Evolutionary conservation across 2,113 vertebrate genomes (phyloP).

Genomic region (Plectropomus leopardus): DNA sequence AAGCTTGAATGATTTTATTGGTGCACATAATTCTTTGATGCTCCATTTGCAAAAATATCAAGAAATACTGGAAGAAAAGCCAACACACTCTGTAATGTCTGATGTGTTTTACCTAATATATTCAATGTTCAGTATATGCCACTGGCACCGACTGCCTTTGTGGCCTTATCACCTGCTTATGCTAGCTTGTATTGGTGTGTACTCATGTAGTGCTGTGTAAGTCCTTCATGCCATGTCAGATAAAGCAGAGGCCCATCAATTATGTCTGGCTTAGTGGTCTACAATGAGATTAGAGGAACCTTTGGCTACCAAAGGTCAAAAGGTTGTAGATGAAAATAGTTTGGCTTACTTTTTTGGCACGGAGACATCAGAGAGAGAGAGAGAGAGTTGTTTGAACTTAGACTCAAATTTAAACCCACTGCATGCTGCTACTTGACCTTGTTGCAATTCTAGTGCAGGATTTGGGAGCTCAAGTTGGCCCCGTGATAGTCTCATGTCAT

Average conservation of each 20-base stretch:
- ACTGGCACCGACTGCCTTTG: background rate
- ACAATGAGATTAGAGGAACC: slow-evolving; percentile 74
- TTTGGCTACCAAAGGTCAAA: slow-evolving; percentile 50
- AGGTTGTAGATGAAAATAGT: slow-evolving; percentile 69
- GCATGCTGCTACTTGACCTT: slow-evolving; percentile 47
- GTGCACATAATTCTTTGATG: background rate
- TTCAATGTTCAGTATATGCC: background rate
- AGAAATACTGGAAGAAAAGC: background rate
- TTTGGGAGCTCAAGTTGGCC: slow-evolving; percentile 31
- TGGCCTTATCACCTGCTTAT: slow-evolving; percentile 33
- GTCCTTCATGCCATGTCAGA: slow-evolving; percentile 66
- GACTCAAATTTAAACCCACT: slow-evolving; percentile 43
- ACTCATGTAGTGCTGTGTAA: slow-evolving; percentile 43
- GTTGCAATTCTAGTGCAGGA: slow-evolving; percentile 15
- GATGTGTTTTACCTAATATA: background rate
- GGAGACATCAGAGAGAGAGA: slow-evolving; percentile 28
- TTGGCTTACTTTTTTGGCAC: slow-evolving; percentile 59
- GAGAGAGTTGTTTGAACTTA: slow-evolving; percentile 25
- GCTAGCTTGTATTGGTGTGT: slow-evolving; percentile 29
- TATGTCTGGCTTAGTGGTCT: slow-evolving; percentile 67
- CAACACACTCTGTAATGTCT: background rate
- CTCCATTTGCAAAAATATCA: background rate
- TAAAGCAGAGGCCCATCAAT: slow-evolving; percentile 61
- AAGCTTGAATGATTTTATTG: background rate
- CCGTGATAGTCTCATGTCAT: slow-evolving; percentile 16